These are phyloP conservation scores for Hypolimnas misippus DNA, from an alignment of 2,888 invertebrate species.

Conservation along the genomic window DNA sequence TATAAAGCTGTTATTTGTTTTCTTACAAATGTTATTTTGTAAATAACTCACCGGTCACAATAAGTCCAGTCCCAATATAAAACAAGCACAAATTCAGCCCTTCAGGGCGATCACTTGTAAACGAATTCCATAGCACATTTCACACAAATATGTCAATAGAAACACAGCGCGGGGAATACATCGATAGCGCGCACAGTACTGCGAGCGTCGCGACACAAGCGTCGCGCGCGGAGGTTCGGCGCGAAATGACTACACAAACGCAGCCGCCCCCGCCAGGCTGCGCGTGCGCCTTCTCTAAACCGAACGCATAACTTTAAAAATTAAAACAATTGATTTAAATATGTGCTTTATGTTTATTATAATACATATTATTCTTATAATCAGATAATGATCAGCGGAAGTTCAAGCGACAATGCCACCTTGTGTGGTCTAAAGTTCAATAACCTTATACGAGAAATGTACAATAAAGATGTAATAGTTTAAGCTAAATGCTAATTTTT, in stretches of 20 bases:
- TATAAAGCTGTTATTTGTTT: slow-evolving; percentile 48
- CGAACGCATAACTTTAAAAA: slow-evolving; percentile 13
- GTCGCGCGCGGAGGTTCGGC: slow-evolving; percentile 78
- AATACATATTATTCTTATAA: slow-evolving; percentile 25
- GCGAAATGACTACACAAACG: slow-evolving; percentile 61
- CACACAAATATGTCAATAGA: slow-evolving; percentile 60
- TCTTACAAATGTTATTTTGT: slow-evolving; percentile 21
- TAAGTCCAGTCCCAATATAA: slow-evolving; percentile 50
- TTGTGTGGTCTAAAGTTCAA: slow-evolving; percentile 43
- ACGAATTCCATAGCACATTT: slow-evolving; percentile 70
- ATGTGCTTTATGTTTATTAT: slow-evolving; percentile 3
- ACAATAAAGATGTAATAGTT: background rate
- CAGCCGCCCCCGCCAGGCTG: slow-evolving; percentile 40
- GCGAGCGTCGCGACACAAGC: slow-evolving; percentile 71
- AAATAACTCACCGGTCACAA: slow-evolving; percentile 57
- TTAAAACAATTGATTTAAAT: slow-evolving; percentile 11
- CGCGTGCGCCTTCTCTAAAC: slow-evolving; percentile 43
- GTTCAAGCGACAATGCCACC: slow-evolving; percentile 40
- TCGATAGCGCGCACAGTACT: slow-evolving; percentile 60
- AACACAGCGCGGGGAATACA: slow-evolving; percentile 58
- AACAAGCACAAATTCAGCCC: slow-evolving; percentile 58
- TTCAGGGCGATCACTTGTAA: slow-evolving; percentile 70
- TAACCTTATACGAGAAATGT: slow-evolving; percentile 16
- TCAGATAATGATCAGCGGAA: slow-evolving; percentile 41
- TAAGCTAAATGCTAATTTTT: background rate